These are phyloP conservation scores for Xanthorhoe designata DNA, from an alignment of 2,888 invertebrate species.

Conservation along the genomic window DNA sequence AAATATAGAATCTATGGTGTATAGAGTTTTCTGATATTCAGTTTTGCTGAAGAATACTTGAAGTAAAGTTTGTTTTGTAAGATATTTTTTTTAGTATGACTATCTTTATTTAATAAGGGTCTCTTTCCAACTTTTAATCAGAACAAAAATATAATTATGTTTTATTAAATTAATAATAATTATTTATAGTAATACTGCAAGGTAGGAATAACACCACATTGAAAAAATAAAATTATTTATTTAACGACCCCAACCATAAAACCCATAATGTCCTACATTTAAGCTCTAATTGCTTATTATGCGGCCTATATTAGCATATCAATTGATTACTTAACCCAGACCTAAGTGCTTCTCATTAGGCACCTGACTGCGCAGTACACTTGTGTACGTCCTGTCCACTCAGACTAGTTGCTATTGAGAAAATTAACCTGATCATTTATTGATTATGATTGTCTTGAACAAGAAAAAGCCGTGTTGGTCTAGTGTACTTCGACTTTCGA, in stretches of 20 bases:
- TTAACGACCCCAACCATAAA: slow-evolving; percentile 14
- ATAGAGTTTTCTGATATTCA: slow-evolving; percentile 32
- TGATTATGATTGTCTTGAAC: too few species aligned
- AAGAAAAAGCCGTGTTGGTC: too few species aligned
- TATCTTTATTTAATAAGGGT: too few species aligned
- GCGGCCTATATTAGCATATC: slow-evolving; percentile 51
- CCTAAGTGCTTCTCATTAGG: slow-evolving; percentile 44
- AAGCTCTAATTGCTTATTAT: slow-evolving; percentile 51
- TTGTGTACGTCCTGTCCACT: not conserved
- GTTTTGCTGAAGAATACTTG: not conserved
- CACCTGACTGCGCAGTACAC: slow-evolving; percentile 22
- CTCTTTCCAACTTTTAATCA: too few species aligned
- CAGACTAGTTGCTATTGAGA: not conserved
- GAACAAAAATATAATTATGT: too few species aligned
- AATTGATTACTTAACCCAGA: slow-evolving; percentile 47
- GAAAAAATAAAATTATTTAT: slow-evolving; percentile 1
- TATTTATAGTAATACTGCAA: too few species aligned
- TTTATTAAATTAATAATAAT: too few species aligned
- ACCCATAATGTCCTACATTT: slow-evolving; percentile 33
- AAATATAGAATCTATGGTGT: slow-evolving; percentile 58
- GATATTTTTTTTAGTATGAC: too few species aligned
- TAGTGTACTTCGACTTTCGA: too few species aligned
- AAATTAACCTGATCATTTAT: not conserved
- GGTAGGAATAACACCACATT: too few species aligned
- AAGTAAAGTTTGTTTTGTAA: too few species aligned